These are phyloP conservation scores for Caenorhabditis inopinata DNA, from an alignment of 1,140 invertebrate genomes.

Conservation along the genomic window DNA sequence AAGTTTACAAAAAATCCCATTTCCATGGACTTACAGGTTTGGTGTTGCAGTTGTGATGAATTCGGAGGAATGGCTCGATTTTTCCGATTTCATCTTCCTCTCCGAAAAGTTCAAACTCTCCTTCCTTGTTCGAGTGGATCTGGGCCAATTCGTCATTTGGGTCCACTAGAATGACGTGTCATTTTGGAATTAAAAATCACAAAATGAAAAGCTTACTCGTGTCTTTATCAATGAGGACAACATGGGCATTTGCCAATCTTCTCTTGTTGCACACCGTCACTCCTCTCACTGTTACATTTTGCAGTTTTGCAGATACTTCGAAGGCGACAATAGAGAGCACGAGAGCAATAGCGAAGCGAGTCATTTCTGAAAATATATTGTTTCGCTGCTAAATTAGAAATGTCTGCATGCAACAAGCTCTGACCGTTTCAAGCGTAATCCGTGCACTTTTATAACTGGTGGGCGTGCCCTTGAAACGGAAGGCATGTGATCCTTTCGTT, in stretches of 20 bases:
- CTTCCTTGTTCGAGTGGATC: constrained; percentile 41
- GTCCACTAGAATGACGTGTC: constrained; percentile 43
- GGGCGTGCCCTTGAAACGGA: background rate
- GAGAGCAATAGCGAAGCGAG: background rate
- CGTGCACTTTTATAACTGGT: constrained; percentile 13
- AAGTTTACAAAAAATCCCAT: too few species aligned
- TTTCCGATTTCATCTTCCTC: constrained; percentile 45
- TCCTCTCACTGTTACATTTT: constrained; percentile 42
- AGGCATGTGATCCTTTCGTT: constrained; percentile 20
- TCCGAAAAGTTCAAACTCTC: constrained; percentile 43
- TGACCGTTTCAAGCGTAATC: background rate
- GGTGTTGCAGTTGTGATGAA: constrained; percentile 38
- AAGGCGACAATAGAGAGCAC: background rate
- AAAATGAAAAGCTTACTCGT: constrained; percentile 14
- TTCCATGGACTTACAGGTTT: constrained; percentile 8
- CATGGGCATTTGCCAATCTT: constrained; percentile 24
- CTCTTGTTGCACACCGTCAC: constrained; percentile 37
- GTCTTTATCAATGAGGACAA: constrained; percentile 34
- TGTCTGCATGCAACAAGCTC: background rate
- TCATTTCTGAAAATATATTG: background rate
- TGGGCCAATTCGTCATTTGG: constrained; percentile 38
- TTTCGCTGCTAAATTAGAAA: background rate
- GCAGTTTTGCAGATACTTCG: background rate
- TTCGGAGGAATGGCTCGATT: constrained; percentile 43
- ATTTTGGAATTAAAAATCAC: background rate